Evolutionary conservation across 2,113 vertebrate genomes (phyloP), one percentile per base, ranked within the genome.

Genomic region (Istiophorus platypterus): DNA sequence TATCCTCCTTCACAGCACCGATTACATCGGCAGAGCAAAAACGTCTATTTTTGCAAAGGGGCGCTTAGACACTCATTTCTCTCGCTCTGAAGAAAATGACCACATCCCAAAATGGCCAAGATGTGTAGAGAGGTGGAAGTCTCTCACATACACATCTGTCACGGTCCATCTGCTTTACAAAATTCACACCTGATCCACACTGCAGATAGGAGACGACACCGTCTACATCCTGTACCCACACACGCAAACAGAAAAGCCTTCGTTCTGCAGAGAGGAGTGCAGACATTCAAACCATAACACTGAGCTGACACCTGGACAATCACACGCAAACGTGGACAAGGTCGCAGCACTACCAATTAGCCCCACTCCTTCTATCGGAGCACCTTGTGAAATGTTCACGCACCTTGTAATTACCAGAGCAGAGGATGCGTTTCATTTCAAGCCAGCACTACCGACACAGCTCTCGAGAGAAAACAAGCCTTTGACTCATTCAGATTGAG

Each of bases 131-230:
- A 26, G 11, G 52, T 56, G 52, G 3, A 26, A 24, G 62, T 77
- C 66, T 61, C 79, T 79, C 78, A 77, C 73, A 87, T n/a, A n/a
- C 79, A 85, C 81, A 73, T 82, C 66, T 77, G 87, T 85, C 87
- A 84, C 64, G 66, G 72, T 84, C 92, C 87, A 92, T 92, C 91
- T 89, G 91, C 77, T 78, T n/a, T 11, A 79, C 54, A 78, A 81
- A 89, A 85, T 41, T 76, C 79, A 74, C 62, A 81, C 59, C 73
- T 65, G 74, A 88, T 72, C 73, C 62, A 34, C 37, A 26, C 42
- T n/a, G 31, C 37, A 29, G 49, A 47, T 52, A 64, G 52, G n/a
- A 84, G 27, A 72, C 58, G 17, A 76, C 7, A 9, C 39, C 18
- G 26, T 57, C 69, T 56, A n/a, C 39, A 26, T 34, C 64, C 63